A percentile compares a stretch with the other conserved stretches of the same genome.
Conservation (phyloP, 2,888 invertebrate genomes). For the Aporophyla lueneburgensis region DNA sequence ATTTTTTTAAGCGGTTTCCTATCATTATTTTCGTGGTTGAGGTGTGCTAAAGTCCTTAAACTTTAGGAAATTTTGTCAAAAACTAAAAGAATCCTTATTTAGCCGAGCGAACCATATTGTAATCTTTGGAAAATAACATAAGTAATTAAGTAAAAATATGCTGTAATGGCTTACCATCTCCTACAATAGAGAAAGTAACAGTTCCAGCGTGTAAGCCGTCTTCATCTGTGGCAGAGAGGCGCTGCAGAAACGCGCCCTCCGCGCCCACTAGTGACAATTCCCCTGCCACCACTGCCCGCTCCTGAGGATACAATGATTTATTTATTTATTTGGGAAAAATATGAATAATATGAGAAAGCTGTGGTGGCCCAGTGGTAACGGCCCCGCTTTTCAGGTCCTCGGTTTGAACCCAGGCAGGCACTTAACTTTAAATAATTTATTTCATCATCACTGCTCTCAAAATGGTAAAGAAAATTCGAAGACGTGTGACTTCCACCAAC, state of each 20-base stretch:
- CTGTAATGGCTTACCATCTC: slow-evolving; percentile 76
- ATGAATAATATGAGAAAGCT: not conserved
- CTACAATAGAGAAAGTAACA: slow-evolving; percentile 86
- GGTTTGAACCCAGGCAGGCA: too few species aligned
- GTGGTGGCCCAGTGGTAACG: too few species aligned
- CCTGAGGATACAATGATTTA: slow-evolving; percentile 70
- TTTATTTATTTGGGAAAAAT: not conserved
- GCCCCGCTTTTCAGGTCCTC: too few species aligned
- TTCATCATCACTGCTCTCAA: too few species aligned
- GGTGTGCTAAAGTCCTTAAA: not conserved
- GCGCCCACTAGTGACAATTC: slow-evolving; percentile 78
- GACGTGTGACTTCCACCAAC: too few species aligned
- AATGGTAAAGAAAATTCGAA: too few species aligned
- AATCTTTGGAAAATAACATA: not conserved
- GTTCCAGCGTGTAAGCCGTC: slow-evolving; percentile 90
- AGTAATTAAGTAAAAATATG: not conserved
- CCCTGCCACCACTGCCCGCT: slow-evolving; percentile 77
- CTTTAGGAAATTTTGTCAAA: not conserved
- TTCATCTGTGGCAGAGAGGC: slow-evolving; percentile 89
- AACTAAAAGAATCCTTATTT: not conserved
- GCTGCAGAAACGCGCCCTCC: slow-evolving; percentile 74
- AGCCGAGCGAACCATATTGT: not conserved
- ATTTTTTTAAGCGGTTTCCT: too few species aligned
- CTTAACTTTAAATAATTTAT: too few species aligned
- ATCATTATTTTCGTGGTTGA: too few species aligned